Conservation (phyloP, 23 tunicate genomes). For the Oikopleura vanhoeffeni region DNA sequence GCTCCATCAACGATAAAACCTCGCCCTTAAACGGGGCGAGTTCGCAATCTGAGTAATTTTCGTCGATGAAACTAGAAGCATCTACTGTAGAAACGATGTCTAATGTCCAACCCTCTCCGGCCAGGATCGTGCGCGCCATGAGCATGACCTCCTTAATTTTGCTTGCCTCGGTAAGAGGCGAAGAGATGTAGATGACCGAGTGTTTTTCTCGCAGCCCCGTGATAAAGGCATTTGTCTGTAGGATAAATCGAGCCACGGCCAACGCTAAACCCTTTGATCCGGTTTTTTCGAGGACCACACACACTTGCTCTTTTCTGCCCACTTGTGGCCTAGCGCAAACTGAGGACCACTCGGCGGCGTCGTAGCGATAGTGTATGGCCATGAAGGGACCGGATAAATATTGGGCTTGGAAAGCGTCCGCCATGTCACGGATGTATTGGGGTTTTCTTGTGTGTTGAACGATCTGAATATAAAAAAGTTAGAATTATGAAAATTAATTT, state of each 20-base stretch:
- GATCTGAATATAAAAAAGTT: background rate
- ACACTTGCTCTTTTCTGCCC: background rate
- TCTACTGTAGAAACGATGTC: background rate
- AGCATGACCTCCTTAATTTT: background rate
- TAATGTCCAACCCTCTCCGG: background rate
- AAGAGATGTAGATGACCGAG: background rate
- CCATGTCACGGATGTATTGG: background rate
- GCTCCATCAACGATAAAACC: background rate
- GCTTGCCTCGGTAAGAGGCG: background rate
- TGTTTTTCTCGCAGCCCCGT: background rate
- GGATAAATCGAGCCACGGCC: background rate
- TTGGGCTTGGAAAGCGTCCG: background rate
- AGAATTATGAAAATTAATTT: too few species aligned
- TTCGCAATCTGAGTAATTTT: background rate
- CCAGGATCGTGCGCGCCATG: background rate
- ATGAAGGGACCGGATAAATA: background rate
- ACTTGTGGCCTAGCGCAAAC: constrained; percentile 5
- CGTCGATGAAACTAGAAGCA: background rate
- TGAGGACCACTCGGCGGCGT: background rate
- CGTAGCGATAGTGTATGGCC: background rate
- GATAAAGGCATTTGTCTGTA: background rate
- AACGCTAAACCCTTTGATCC: constrained; percentile 13
- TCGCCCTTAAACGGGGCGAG: background rate
- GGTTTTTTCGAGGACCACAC: background rate
- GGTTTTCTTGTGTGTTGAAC: constrained; percentile 14